A percentile compares a stretch with the other conserved stretches of the same genome.
Conservation (phyloP, 1,140 invertebrate species). For the Scaptomyza graminum region DNA sequence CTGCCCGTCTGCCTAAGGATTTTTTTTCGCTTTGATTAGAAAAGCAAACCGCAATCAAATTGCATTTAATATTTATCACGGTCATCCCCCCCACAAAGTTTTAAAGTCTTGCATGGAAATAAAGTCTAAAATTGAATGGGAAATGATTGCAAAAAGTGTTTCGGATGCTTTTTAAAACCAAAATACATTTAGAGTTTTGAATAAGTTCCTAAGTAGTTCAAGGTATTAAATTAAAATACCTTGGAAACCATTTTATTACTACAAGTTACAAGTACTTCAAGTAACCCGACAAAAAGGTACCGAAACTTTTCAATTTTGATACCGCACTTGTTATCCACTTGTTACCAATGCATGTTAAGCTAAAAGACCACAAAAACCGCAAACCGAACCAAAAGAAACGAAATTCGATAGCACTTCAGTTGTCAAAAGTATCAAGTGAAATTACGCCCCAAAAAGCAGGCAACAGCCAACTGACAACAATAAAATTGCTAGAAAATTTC, state of each 20-base stretch:
- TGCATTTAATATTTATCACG: constrained; percentile 79
- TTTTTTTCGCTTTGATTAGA: constrained; percentile 12
- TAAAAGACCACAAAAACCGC: constrained; percentile 13
- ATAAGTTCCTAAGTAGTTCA: too few relatives aligned
- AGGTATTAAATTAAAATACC: neutral
- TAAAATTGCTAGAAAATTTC: constrained; percentile 18
- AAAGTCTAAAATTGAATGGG: constrained; percentile 9
- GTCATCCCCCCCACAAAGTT: constrained; percentile 8
- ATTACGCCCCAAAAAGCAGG: constrained; percentile 11
- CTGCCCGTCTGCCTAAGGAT: neutral
- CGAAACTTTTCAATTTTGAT: constrained; percentile 13
- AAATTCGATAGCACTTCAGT: constrained; percentile 33
- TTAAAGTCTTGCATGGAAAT: neutral
- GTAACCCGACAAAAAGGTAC: too few relatives aligned
- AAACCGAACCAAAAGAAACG: neutral
- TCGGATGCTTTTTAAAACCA: too few relatives aligned
- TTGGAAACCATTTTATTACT: neutral
- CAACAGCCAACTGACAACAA: constrained; percentile 25
- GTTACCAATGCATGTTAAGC: constrained; percentile 16
- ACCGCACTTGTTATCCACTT: constrained; percentile 7
- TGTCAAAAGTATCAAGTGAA: constrained; percentile 7
- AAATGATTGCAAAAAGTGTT: neutral
- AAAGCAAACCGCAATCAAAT: constrained; percentile 68
- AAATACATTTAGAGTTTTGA: too few relatives aligned
- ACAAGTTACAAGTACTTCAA: constrained; percentile 1